Conservation (phyloP, 1,140 invertebrate species). For the Laupala kohalensis region DNA sequence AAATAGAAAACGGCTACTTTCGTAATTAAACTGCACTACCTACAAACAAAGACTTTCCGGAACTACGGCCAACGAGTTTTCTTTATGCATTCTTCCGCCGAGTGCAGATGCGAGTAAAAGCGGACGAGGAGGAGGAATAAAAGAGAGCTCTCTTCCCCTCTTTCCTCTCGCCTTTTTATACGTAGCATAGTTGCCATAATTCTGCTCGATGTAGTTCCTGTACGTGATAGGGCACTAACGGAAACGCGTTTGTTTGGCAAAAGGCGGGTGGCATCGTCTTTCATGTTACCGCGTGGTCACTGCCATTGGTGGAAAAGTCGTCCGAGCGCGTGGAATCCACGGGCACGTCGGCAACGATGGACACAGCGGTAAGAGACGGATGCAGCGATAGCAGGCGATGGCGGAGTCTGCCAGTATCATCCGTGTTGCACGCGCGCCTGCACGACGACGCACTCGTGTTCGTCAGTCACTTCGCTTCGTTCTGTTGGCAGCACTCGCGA, state of each 20-base stretch:
- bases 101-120: neutral
- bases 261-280: neutral
- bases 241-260: neutral
- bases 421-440: neutral
- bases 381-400: neutral
- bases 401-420: neutral
- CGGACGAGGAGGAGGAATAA: neutral
- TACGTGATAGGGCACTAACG: neutral
- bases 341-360: neutral
- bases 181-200: neutral
- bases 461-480: too few species aligned
- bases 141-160: neutral
- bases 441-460: neutral
- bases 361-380: neutral
- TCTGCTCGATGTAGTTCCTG: neutral
- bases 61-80: neutral
- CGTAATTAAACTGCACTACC: neutral
- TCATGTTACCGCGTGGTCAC: neutral
- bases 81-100: neutral
- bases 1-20: neutral
- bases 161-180: neutral
- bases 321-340: neutral
- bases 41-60: neutral
- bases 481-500: too few species aligned
- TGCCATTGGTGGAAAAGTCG: neutral